Conservation (phyloP, 2,113 vertebrate genomes). For the Leptodactylus fuscus region DNA sequence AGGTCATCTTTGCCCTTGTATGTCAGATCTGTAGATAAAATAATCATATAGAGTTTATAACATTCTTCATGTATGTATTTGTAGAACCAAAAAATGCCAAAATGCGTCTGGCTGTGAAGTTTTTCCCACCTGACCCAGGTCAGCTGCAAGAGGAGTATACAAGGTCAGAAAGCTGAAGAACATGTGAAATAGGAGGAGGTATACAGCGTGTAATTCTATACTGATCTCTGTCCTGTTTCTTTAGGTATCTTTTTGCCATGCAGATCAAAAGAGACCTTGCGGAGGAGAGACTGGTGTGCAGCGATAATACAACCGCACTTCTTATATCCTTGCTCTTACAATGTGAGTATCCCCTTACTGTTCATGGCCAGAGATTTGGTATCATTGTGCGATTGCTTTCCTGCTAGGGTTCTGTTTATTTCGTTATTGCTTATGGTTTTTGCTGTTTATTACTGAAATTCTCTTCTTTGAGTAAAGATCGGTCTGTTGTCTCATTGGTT, state of each 20-base stretch:
- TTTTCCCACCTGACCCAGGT: conserved; percentile 95
- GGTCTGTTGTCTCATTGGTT: neutral
- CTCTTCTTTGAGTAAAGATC: too few relatives aligned
- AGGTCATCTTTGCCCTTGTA: neutral
- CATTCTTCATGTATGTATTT: conserved; percentile 20
- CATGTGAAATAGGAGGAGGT: too few relatives aligned
- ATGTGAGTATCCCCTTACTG: conserved; percentile 73
- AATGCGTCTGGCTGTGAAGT: conserved; percentile 93
- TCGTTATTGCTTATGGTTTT: neutral
- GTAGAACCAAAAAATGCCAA: conserved; percentile 87
- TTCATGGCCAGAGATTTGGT: neutral
- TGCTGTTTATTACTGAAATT: neutral
- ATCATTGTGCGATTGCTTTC: neutral
- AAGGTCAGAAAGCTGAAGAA: conserved; percentile 72
- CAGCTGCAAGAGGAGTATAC: conserved; percentile 97
- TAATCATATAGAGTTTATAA: too few relatives aligned
- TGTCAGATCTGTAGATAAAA: too few relatives aligned
- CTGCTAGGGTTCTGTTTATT: neutral
- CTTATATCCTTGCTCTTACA: conserved; percentile 91
- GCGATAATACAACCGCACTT: conserved; percentile 86
- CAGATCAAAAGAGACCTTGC: conserved; percentile 94
- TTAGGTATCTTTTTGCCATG: conserved; percentile 92
- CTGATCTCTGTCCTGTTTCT: conserved; percentile 45
- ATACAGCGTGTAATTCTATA: neutral
- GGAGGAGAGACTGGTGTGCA: conserved; percentile 85